Evolutionary conservation across 2,797 vertebrate genomes (phyloP), one percentile per base, ranked within the genome.

Genomic region (Pseudotriccus pelzelni): DNA sequence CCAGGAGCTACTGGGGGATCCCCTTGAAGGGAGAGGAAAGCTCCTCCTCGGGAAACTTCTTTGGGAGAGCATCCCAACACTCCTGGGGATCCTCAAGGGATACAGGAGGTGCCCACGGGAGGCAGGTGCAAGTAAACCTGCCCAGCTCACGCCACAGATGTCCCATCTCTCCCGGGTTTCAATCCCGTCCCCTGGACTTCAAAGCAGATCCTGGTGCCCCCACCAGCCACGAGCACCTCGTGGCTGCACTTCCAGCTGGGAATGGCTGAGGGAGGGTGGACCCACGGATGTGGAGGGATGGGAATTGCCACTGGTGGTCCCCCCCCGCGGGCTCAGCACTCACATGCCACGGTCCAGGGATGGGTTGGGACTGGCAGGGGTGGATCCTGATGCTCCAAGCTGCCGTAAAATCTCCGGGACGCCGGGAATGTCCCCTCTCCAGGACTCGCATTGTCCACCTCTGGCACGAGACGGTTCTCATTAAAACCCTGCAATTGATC

Each of bases 391-490:
- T 2, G 69, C 87, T 93, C 69, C 2, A 7, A 93, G 78, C 80
- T 58, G 85, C 74, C 3, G 55, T 91, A 84, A 94, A 90, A 84
- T 15, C 83, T 62, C 69, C 66, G 2, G 89, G 84, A 47, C 2
- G 7, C 63, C 28, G 37, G 68, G 76, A 64, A 72, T 21, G 25
- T 89, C 75, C 67, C 66, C 66, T 10, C 73, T 52, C 50, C 16
- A 52, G 49, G 2, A 12, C 50, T 43, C 39, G 2, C 83, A 58
- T 72, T 94, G 90, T 82, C 92, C 84, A 93, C 94, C 94, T 93
- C 93, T 91, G 41, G 14, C 85, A 3, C 83, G 94, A 64, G 90
- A 70, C 78, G 91, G 87, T 94, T 95, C 94, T 96, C 92, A 95
- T 94, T 96, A 95, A 87, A 87, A 70, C 13, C 19, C 70, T 4